Evolutionary conservation across 1,140 invertebrate genomes (phyloP).

Genomic region (Drosophila parvula): DNA sequence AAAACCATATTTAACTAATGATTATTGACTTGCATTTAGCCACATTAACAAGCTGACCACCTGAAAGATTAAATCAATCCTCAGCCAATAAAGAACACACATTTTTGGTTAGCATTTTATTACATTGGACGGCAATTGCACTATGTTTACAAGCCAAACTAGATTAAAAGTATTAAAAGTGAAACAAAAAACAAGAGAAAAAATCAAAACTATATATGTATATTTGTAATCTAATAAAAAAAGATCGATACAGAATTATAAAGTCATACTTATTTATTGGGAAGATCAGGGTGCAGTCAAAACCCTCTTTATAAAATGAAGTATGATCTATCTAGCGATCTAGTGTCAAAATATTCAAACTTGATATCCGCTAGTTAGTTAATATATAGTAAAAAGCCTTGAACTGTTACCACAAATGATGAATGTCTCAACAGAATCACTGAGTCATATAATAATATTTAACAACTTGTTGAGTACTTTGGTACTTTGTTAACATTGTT

Average conservation of each 20-base stretch:
- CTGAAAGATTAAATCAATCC: conserved; percentile 4
- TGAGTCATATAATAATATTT: background rate
- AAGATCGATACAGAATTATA: too few relatives aligned
- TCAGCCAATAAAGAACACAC: background rate
- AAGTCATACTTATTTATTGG: too few relatives aligned
- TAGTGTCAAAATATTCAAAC: too few relatives aligned
- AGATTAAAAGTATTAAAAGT: conserved; percentile 42
- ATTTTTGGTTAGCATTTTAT: conserved; percentile 17
- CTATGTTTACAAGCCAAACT: conserved; percentile 33
- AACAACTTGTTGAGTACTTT: conserved; percentile 1
- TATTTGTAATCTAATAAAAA: conserved; percentile 30
- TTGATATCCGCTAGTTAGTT: too few relatives aligned
- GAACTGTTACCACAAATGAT: background rate
- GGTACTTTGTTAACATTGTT: background rate
- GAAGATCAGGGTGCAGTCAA: too few relatives aligned
- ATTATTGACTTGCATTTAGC: conserved; percentile 27
- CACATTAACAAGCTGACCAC: conserved; percentile 8
- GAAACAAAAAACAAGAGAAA: background rate
- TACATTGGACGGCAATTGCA: conserved; percentile 19
- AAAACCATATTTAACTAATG: conserved; percentile 3
- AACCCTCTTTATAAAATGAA: too few relatives aligned
- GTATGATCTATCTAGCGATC: too few relatives aligned
- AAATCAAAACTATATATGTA: conserved; percentile 25
- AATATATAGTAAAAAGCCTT: background rate
- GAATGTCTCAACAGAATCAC: background rate